Percentiles rank a stretch among this genome's conserved stretches.
Evolutionary conservation across 1,140 invertebrate species (phyloP).

Genomic region (Dendrolimus punctatus): DNA sequence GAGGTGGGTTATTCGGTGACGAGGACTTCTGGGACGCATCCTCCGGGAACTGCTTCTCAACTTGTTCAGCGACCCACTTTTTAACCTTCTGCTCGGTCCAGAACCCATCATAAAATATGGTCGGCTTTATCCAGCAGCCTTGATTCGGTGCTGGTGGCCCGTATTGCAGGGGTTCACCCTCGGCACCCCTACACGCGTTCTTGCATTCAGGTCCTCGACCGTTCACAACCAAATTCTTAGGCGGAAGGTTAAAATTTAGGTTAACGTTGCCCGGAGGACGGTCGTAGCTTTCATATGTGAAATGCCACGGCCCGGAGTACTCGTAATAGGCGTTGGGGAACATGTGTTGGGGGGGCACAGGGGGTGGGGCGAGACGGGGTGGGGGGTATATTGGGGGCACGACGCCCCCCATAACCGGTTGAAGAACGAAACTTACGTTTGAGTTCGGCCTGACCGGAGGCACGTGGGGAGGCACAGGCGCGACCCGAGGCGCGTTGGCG

Average conservation of each 20-base stretch:
- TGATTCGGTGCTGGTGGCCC: constrained; percentile 29
- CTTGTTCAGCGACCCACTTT: constrained; percentile 67
- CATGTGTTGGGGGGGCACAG: constrained; percentile 22
- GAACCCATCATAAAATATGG: constrained; percentile 68
- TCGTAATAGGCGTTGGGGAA: constrained; percentile 55
- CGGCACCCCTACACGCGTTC: constrained; percentile 23
- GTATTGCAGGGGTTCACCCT: constrained; percentile 13
- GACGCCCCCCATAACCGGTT: constrained; percentile 41
- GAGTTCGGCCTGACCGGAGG: constrained; percentile 32
- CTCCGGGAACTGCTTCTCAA: constrained; percentile 59
- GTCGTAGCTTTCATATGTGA: constrained; percentile 54
- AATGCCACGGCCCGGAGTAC: constrained; percentile 54
- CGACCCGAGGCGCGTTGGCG: not conserved
- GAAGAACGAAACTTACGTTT: constrained; percentile 67
- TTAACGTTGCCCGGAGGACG: constrained; percentile 50
- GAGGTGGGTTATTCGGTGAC: constrained; percentile 13
- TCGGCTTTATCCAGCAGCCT: constrained; percentile 66
- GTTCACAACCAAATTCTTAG: constrained; percentile 55
- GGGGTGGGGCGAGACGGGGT: constrained; percentile 26
- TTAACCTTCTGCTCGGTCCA: constrained; percentile 71
- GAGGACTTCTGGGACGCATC: constrained; percentile 24
- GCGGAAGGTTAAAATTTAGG: constrained; percentile 58
- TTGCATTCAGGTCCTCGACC: constrained; percentile 14
- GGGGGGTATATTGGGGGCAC: constrained; percentile 45
- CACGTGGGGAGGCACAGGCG: not conserved